Evolutionary conservation across 2,113 vertebrate genomes (phyloP).

Genomic region (Diphyllodes magnificus): DNA sequence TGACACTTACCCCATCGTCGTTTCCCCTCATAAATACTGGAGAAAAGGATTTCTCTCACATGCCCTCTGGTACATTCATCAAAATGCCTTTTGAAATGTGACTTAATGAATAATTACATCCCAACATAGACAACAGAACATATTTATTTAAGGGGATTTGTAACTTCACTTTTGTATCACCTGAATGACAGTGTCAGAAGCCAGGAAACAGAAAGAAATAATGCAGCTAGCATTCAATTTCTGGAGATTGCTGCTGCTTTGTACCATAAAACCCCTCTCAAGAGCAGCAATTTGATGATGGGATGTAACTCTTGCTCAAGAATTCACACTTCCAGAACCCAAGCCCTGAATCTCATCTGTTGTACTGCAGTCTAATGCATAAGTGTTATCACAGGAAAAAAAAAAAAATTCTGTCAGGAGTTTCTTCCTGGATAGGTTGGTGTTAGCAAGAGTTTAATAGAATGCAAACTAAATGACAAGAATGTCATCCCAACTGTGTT

Average conservation of each 20-base stretch:
- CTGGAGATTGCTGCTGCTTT: not conserved
- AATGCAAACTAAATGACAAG: not conserved
- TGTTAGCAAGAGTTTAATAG: not conserved
- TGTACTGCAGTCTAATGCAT: not conserved
- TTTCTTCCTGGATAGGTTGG: not conserved
- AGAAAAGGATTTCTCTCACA: conserved; percentile 25
- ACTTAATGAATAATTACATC: conserved; percentile 45
- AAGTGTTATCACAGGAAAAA: not conserved
- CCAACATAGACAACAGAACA: not conserved
- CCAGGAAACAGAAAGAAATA: not conserved
- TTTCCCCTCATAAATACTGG: conserved; percentile 55
- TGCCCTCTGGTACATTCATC: conserved; percentile 9
- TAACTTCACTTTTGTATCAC: conserved; percentile 12
- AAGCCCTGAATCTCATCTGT: not conserved
- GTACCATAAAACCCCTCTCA: not conserved
- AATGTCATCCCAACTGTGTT: not conserved
- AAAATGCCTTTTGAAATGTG: conserved; percentile 26
- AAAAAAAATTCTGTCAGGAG: not conserved
- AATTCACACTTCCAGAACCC: not conserved
- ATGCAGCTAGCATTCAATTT: not conserved
- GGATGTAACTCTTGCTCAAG: not conserved
- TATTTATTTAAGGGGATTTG: conserved; percentile 27
- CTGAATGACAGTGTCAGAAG: not conserved
- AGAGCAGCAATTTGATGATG: not conserved
- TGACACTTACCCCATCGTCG: not conserved